Percentiles rank a stretch among this genome's conserved stretches.
Conservation (phyloP, 2,113 vertebrate genomes). For the Lanius collurio region DNA sequence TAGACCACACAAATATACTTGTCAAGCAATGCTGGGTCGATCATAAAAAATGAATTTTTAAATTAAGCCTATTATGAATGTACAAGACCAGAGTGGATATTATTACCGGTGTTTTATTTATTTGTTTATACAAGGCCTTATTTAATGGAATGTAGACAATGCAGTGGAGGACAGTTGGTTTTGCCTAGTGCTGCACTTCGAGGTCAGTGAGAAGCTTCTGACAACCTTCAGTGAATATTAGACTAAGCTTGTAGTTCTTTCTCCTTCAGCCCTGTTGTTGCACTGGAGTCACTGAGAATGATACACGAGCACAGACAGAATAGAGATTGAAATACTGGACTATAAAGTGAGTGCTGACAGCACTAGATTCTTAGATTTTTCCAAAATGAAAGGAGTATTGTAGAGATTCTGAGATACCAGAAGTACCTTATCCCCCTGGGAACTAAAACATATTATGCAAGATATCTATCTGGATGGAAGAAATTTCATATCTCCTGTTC, state of each 20-base stretch:
- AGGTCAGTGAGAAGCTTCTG: neutral
- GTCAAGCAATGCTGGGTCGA: neutral
- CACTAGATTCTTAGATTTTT: neutral
- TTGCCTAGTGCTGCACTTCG: neutral
- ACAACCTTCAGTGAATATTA: neutral
- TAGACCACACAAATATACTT: constrained; percentile 11
- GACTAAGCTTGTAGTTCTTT: neutral
- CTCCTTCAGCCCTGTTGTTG: neutral
- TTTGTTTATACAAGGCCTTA: neutral
- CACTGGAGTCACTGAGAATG: neutral
- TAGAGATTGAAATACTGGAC: neutral
- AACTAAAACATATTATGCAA: neutral
- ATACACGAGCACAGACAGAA: neutral
- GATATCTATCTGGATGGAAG: neutral
- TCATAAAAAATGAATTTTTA: neutral
- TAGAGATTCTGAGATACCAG: neutral
- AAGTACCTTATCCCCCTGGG: neutral
- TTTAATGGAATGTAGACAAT: neutral
- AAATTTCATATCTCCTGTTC: neutral
- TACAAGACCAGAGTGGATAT: neutral
- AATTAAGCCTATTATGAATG: neutral
- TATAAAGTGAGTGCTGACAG: neutral
- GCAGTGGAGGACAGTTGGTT: neutral
- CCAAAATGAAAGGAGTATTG: neutral
- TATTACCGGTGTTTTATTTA: neutral